Evolutionary conservation across 2,888 invertebrate species (phyloP).

Genomic region (Stenchaetothrips biformis): DNA sequence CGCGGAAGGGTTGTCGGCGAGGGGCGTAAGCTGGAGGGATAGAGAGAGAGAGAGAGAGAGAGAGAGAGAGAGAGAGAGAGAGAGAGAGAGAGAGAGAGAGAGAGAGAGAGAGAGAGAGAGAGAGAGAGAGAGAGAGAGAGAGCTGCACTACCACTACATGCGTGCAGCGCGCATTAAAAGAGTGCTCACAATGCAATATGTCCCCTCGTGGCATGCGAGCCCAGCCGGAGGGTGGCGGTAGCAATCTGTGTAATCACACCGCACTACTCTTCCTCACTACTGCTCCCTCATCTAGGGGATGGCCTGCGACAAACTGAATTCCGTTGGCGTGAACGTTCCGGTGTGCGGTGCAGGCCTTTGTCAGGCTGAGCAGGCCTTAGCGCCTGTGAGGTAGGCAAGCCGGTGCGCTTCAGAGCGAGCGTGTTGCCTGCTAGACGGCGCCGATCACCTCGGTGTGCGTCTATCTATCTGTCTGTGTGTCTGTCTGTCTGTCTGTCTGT

Average conservation of each 20-base stretch:
- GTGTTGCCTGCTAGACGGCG: no score
- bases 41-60: not conserved
- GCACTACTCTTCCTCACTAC: not conserved
- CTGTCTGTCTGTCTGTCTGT: no score
- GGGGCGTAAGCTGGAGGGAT: not conserved
- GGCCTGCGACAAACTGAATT: not conserved
- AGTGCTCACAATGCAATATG: constrained; percentile 19
- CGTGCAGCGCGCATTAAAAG: constrained; percentile 1
- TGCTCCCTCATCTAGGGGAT: not conserved
- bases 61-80: not conserved
- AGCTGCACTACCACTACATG: not conserved
- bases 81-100: no score
- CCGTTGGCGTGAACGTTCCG: no score
- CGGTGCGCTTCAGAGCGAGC: no score
- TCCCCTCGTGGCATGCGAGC: not conserved
- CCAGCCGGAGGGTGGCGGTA: not conserved
- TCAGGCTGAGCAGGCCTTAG: no score
- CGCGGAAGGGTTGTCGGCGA: no score
- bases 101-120: not conserved
- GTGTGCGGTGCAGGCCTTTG: no score
- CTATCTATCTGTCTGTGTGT: no score
- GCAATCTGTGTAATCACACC: constrained; percentile 15
- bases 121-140: not conserved
- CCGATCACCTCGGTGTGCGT: no score
- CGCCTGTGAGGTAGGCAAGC: no score